These are phyloP conservation scores for Forbesichthys papilliferus DNA, from an alignment of 2,113 vertebrate genomes.

Conservation along the genomic window DNA sequence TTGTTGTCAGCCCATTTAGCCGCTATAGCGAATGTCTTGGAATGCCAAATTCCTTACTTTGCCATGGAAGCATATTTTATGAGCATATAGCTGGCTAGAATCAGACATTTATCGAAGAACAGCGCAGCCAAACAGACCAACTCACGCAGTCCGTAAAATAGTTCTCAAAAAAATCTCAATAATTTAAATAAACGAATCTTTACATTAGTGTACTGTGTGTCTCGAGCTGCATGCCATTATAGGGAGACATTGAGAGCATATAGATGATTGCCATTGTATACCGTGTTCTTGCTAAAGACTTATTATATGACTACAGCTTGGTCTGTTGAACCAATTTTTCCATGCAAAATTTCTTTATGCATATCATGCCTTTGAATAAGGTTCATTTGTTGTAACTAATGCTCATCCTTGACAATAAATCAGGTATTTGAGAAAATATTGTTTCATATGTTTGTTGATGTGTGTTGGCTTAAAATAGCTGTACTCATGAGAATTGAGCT, in stretches of 20 bases:
- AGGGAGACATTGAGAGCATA: not conserved
- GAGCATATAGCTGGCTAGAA: conserved; percentile 13
- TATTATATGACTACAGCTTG: not conserved
- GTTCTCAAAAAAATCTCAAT: conserved; percentile 13
- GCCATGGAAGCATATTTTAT: not conserved
- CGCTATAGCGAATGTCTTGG: no score
- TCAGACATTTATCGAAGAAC: conserved; percentile 45
- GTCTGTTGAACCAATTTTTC: not conserved
- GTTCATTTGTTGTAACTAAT: not conserved
- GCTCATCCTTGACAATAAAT: not conserved
- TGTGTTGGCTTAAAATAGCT: conserved; percentile 29
- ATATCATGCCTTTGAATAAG: conserved; percentile 7
- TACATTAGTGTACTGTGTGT: not conserved
- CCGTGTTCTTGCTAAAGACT: not conserved
- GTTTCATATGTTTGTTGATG: not conserved
- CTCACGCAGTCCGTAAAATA: conserved; percentile 29
- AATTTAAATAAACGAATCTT: no score
- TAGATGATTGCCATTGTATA: not conserved
- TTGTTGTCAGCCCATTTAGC: no score
- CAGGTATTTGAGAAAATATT: not conserved
- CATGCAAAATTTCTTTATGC: not conserved
- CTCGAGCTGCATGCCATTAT: not conserved
- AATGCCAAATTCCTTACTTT: no score
- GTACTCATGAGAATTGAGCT: conserved; percentile 11
- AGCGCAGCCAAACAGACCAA: conserved; percentile 49